Percentiles rank a stretch among this genome's conserved stretches.
These are phyloP conservation scores for rat (Rattus norvegicus) DNA, from an alignment of 2,113 vertebrate genomes.

Conservation along the genomic window DNA sequence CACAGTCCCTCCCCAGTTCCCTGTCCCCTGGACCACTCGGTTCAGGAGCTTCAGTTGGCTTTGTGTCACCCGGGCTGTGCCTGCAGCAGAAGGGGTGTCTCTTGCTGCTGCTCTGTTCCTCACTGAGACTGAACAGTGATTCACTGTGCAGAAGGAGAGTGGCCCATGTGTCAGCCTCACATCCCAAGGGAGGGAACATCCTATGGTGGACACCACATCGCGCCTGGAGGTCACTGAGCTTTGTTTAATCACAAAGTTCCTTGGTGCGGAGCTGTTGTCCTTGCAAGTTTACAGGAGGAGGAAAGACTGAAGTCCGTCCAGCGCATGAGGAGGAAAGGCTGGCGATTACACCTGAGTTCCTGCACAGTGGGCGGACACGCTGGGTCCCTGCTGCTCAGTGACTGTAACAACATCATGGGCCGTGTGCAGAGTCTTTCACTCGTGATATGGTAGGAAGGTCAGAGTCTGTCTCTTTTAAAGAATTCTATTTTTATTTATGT, in stretches of 20 bases:
- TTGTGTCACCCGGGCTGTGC: neutral
- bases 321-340: neutral
- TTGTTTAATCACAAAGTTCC: neutral
- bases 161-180: neutral
- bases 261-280: accelerated
- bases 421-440: neutral
- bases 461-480: neutral
- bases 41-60: neutral
- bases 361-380: neutral
- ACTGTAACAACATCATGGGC: neutral
- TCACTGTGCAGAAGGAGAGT: neutral
- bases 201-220: neutral
- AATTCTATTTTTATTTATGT: too few species aligned
- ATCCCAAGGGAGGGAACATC: neutral
- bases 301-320: accelerated
- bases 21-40: neutral
- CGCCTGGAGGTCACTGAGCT: neutral
- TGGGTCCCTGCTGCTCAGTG: neutral
- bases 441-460: neutral
- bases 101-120: neutral
- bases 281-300: neutral
- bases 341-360: neutral
- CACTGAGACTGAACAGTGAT: neutral
- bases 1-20: neutral
- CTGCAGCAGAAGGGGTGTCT: neutral